Evolutionary conservation across 1,140 invertebrate genomes (phyloP), one percentile per base, ranked within the genome.

Genomic region (Sycobia sp.): DNA sequence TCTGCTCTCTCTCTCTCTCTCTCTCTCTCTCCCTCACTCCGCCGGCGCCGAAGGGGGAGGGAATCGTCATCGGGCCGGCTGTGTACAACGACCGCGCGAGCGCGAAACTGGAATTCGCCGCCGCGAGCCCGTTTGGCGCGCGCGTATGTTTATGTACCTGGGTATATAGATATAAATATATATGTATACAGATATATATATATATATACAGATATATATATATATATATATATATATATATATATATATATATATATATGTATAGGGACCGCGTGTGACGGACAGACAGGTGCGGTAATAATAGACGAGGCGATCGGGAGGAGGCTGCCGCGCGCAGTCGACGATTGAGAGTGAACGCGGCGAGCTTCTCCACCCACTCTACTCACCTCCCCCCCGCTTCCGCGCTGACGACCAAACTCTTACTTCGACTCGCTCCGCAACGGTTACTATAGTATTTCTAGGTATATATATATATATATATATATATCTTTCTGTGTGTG

Each of bases 221-320:
- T n/a, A n/a, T n/a, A 20, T 46, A 13, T 34, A 34, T 34, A 34
- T 34, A 34, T 11, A 34, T 34, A 7, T 11, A 14, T 39, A 39
- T 39, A 34, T 34, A 34, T 34, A 11, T 34, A 34, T 34, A 34
- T 34, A 34, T 34, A 34, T 11, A 39, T 27, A 29, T n/a, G n/a
- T n/a, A n/a, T n/a, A n/a, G n/a, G n/a, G 29, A 32, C 5, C 18
- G 50, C 50, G 14, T 4, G 14, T 68, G 69, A 70, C 68, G 61
- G 67, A 76, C 69, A 69, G 72, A 75, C 75, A 76, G 72, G 76
- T 78, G 74, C n/a, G n/a, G n/a, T 74, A 76, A 76, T 76, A 77
- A 79, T 78, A 76, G 74, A 76, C 71, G 73, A 68, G 71, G 73
- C 68, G 29, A 67, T 71, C 69, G 8, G 3, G 70, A 73, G 72